Evolutionary conservation across 2,797 vertebrate genomes (phyloP).

Genomic region (Borostomias antarcticus): DNA sequence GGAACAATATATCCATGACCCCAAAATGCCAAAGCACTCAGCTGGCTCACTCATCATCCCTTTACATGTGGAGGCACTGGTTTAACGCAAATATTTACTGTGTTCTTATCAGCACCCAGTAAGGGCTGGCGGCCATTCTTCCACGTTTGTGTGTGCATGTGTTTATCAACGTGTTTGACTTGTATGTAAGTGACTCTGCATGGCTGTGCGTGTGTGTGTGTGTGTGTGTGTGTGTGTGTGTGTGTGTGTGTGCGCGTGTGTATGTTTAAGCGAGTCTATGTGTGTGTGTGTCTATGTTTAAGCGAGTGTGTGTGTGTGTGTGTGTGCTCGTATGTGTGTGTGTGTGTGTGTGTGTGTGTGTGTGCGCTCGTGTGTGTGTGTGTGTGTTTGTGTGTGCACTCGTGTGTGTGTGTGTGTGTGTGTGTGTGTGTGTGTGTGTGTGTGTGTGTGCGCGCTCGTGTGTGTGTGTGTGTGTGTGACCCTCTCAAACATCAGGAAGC

Average conservation of each 20-base stretch:
- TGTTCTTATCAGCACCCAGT: constrained; percentile 44
- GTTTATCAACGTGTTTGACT: too few relatives aligned
- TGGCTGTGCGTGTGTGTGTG: constrained; percentile 15
- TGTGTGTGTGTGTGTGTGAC: constrained; percentile 60
- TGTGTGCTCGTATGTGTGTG: constrained; percentile 65
- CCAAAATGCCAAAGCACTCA: constrained; percentile 12
- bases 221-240: constrained; percentile 6
- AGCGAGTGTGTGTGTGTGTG: constrained; percentile 1
- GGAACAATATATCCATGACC: constrained; percentile 35
- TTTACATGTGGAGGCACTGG: background rate
- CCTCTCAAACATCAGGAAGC: constrained; percentile 33
- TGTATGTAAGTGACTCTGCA: too few relatives aligned
- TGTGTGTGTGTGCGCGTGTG: constrained; percentile 12
- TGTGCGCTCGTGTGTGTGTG: background rate
- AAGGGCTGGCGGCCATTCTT: constrained; percentile 27
- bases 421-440: constrained; percentile 73
- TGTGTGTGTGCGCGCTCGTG: constrained; percentile 59
- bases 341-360: constrained; percentile 11
- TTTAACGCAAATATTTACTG: constrained; percentile 60
- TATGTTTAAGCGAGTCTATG: too few relatives aligned
- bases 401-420: constrained; percentile 32
- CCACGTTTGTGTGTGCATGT: background rate
- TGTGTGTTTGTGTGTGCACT: constrained; percentile 48
- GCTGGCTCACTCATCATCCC: constrained; percentile 37
- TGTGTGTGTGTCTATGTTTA: too few relatives aligned